Evolutionary conservation across 2,113 vertebrate species (phyloP).

Genomic region (Neogobius melanostomus): DNA sequence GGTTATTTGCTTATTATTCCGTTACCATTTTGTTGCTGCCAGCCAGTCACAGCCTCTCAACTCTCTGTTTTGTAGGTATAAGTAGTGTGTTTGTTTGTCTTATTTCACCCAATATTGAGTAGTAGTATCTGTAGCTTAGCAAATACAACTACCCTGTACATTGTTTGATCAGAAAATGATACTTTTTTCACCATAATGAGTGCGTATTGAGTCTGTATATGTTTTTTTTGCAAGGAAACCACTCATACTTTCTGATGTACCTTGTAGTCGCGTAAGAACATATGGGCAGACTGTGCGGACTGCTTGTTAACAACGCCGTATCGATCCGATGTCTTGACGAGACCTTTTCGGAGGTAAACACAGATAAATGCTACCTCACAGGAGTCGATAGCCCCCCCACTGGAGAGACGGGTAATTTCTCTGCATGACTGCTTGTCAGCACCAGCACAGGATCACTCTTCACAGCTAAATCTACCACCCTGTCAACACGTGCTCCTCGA

Average conservation of each 20-base stretch:
- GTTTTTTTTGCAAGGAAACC: not conserved
- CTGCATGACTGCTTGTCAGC: constrained; percentile 19
- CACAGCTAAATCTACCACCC: constrained; percentile 1
- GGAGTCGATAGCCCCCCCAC: constrained; percentile 4
- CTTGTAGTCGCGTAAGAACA: not conserved
- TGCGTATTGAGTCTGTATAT: no score
- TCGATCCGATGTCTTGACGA: constrained; percentile 16
- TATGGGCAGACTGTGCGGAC: not conserved
- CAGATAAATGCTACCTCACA: not conserved
- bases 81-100: no score
- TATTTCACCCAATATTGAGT: no score
- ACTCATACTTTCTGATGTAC: not conserved
- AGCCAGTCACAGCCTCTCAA: no score
- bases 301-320: constrained; percentile 19
- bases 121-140: no score
- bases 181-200: no score
- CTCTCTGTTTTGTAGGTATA: no score
- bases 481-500: not conserved
- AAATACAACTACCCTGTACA: no score
- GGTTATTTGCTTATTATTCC: not conserved
- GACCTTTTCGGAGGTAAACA: constrained; percentile 13
- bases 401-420: constrained; percentile 18
- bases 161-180: no score
- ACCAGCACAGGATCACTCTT: not conserved
- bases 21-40: no score